Evolutionary conservation across 2,888 invertebrate genomes (phyloP).

Genomic region (Cryptophagus acutangulus): DNA sequence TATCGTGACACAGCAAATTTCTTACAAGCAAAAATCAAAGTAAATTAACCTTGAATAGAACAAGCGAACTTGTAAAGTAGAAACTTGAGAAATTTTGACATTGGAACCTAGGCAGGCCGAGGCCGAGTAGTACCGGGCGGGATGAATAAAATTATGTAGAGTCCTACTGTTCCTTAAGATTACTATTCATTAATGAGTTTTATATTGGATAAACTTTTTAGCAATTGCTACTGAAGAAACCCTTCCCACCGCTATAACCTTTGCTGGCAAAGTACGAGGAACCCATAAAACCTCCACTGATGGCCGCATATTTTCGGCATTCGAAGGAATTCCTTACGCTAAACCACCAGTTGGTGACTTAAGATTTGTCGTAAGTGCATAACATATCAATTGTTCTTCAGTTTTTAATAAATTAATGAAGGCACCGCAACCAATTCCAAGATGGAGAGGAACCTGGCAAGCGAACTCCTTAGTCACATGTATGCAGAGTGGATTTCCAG

Average conservation of each 20-base stretch:
- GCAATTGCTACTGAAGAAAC: slow-evolving; percentile 2
- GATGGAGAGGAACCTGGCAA: slow-evolving; percentile 59
- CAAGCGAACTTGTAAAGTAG: background rate
- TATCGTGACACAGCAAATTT: no score
- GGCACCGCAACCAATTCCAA: slow-evolving; percentile 52
- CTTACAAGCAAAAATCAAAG: no score
- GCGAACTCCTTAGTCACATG: slow-evolving; percentile 47
- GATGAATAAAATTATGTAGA: no score
- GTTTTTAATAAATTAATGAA: slow-evolving; percentile 24
- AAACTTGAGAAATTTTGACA: background rate
- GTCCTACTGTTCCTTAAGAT: no score
- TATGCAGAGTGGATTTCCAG: background rate
- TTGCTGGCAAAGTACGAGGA: slow-evolving; percentile 24
- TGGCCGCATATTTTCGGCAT: slow-evolving; percentile 12
- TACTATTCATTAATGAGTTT: no score
- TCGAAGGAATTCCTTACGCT: slow-evolving; percentile 22
- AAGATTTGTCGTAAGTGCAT: slow-evolving; percentile 9
- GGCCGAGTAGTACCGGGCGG: no score
- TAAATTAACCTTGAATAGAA: background rate
- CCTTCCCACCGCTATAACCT: slow-evolving; percentile 19
- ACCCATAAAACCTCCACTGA: slow-evolving; percentile 20
- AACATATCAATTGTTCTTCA: background rate
- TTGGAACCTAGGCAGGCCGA: no score
- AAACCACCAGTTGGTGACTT: slow-evolving; percentile 18
- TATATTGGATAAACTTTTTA: no score